A percentile compares a stretch with the other conserved stretches of the same genome.
Conservation (phyloP, 2,888 invertebrate species). For the Drosophila borealis region DNA sequence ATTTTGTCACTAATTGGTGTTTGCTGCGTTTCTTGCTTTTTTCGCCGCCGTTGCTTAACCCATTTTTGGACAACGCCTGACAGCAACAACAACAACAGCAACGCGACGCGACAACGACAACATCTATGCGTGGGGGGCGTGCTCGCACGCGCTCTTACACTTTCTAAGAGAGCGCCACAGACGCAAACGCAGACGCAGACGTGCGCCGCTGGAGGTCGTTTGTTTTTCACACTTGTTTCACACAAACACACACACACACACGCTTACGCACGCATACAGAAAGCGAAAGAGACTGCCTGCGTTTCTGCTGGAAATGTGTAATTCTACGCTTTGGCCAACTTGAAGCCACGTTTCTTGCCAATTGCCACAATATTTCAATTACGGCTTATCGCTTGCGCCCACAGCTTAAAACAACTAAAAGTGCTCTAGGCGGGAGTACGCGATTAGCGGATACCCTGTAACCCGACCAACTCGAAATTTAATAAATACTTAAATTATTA, state of each 20-base stretch:
- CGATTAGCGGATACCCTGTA: neutral
- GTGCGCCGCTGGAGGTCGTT: slow-evolving; percentile 74
- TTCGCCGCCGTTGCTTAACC: slow-evolving; percentile 53
- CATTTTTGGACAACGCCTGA: slow-evolving; percentile 58
- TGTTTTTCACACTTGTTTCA: slow-evolving; percentile 78
- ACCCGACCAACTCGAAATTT: too few species aligned
- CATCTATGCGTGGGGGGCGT: slow-evolving; percentile 70
- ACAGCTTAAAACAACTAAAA: slow-evolving; percentile 31
- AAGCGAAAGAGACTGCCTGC: slow-evolving; percentile 39
- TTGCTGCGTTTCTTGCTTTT: slow-evolving; percentile 56
- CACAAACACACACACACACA: slow-evolving; percentile 27
- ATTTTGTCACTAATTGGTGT: slow-evolving; percentile 78
- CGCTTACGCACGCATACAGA: slow-evolving; percentile 18
- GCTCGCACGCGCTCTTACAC: slow-evolving; percentile 53
- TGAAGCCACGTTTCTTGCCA: slow-evolving; percentile 69
- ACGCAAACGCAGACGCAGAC: slow-evolving; percentile 50
- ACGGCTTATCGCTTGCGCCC: slow-evolving; percentile 61
- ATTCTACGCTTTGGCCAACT: slow-evolving; percentile 63
- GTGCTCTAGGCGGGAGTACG: neutral
- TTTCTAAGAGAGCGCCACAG: slow-evolving; percentile 65
- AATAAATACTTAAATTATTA: too few species aligned
- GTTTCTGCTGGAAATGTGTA: slow-evolving; percentile 45
- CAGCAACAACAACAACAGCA: slow-evolving; percentile 16
- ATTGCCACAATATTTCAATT: slow-evolving; percentile 62
- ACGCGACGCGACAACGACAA: slow-evolving; percentile 3